Base-by-base conservation (phyloP, 2,888 invertebrate genomes). In the Cephonodes hylas region DNA sequence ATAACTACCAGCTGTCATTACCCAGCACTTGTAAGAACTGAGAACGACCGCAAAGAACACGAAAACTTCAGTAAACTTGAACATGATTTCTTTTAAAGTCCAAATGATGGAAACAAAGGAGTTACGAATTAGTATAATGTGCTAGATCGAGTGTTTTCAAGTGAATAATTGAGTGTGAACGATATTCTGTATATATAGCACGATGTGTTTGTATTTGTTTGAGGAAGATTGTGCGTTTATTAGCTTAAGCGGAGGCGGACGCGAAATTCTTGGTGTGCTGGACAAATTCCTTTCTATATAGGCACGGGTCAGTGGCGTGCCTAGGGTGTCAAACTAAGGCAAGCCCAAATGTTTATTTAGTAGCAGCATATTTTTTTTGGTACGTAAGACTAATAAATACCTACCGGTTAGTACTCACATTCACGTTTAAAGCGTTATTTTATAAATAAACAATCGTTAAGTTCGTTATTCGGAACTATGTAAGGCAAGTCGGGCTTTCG, bases 121-220 rank as follows among this genome's bases (percentile, higher is more conserved):
- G 23, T 6, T 34, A 31, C n/a, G 22, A 44, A 57, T 57, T 34
- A 45, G 45, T 23, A 46, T 27, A 4, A 34, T 8, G 25, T 38
- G 27, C 15, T 46, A 42, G 38, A 48, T n/a, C 22, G 42, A 58
- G 59, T 61, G 42, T 23, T 59, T 13, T 20, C 31, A 23, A 60
- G 53, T 63, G 63, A 63, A 56, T 59, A 63, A 65, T 63, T 61
- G 25, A 34, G 20, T 58, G n/a, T 34, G 34, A 56, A 46, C 57
- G 64, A 56, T 59, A 65, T 66, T 65, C 66, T 63, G 68, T 73
- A 66, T 73, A 71, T 73, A 73, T 67, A 63, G 65, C 62, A 63
- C 63, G 62, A 66, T 63, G 62, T 66, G 64, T 67, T 59, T 66
- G 60, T 62, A 62, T 63, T 64, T 66, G 68, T 67, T 71, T 71